phyloP scores from a whole-genome alignment of 2,113 vertebrate genomes.

The Nematolebias whitei region DNA sequence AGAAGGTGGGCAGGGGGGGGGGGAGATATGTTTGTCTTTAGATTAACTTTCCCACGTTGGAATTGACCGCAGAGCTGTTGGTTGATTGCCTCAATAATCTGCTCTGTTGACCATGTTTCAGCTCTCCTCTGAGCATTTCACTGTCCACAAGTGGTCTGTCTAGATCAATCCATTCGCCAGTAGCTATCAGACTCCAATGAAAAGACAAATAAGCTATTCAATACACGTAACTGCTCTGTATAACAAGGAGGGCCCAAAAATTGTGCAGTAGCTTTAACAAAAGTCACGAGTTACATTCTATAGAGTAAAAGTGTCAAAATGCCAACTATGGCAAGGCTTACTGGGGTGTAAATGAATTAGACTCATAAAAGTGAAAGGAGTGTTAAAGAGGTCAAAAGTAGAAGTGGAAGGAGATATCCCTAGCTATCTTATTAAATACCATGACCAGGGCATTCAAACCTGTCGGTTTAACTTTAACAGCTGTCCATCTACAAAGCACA shows the following conservation, averaged over 20 bases:
- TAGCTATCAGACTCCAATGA: slow-evolving; percentile 42
- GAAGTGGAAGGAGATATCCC: slow-evolving; percentile 21
- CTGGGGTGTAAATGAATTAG: neutral
- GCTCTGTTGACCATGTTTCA: slow-evolving; percentile 58
- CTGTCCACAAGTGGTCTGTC: slow-evolving; percentile 63
- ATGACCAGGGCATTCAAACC: slow-evolving; percentile 62
- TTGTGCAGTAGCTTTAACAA: neutral
- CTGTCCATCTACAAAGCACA: slow-evolving; percentile 67
- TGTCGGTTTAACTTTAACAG: slow-evolving; percentile 70
- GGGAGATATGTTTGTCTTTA: slow-evolving; percentile 26
- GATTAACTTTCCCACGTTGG: slow-evolving; percentile 51
- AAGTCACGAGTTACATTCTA: neutral
- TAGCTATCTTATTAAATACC: slow-evolving; percentile 58
- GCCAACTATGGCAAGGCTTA: neutral
- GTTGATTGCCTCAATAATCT: slow-evolving; percentile 66
- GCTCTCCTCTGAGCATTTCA: slow-evolving; percentile 51
- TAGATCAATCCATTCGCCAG: slow-evolving; percentile 66
- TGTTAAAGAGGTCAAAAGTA: slow-evolving; percentile 15
- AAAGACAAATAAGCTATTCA: slow-evolving; percentile 33
- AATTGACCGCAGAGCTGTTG: slow-evolving; percentile 49
- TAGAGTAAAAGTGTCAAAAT: neutral
- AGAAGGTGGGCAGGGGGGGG: neutral
- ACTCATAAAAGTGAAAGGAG: slow-evolving; percentile 4
- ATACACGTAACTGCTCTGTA: slow-evolving; percentile 1
- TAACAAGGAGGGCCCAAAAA: neutral